Percentiles rank a stretch among this genome's conserved stretches.
Conservation (phyloP, 2,888 invertebrate species). For the Dorcus parallelipipedus region DNA sequence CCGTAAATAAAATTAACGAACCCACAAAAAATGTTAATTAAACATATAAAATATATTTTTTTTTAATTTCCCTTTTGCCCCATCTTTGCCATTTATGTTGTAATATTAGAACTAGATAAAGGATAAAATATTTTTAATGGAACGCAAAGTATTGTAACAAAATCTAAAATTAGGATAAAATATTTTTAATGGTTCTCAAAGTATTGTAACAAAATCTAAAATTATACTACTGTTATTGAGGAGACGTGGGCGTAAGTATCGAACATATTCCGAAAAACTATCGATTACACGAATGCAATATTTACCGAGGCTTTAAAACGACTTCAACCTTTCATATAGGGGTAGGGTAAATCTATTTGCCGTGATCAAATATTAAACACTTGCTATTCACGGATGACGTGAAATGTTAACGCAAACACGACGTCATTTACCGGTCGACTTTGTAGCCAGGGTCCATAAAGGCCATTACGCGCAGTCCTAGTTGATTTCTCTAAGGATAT, state of each 20-base stretch:
- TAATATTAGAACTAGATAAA: no score
- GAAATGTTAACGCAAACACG: constrained; percentile 13
- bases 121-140: no score
- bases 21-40: no score
- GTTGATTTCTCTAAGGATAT: constrained; percentile 24
- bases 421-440: constrained; percentile 1
- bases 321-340: constrained; percentile 26
- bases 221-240: background rate
- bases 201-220: no score
- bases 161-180: no score
- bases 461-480: background rate
- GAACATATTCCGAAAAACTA: constrained; percentile 11
- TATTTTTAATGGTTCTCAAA: no score
- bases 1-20: no score
- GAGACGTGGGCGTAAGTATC: constrained; percentile 7
- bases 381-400: constrained; percentile 28
- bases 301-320: constrained; percentile 26
- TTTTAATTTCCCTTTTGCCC: no score
- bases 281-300: constrained; percentile 22
- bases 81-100: no score
- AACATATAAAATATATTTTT: no score
- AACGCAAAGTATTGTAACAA: no score
- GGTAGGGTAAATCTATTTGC: constrained; percentile 38
- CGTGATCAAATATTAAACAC: constrained; percentile 41
- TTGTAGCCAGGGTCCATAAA: constrained; percentile 5